Conservation (phyloP, 2,113 vertebrate genomes). For the Cynoglossus semilaevis region DNA sequence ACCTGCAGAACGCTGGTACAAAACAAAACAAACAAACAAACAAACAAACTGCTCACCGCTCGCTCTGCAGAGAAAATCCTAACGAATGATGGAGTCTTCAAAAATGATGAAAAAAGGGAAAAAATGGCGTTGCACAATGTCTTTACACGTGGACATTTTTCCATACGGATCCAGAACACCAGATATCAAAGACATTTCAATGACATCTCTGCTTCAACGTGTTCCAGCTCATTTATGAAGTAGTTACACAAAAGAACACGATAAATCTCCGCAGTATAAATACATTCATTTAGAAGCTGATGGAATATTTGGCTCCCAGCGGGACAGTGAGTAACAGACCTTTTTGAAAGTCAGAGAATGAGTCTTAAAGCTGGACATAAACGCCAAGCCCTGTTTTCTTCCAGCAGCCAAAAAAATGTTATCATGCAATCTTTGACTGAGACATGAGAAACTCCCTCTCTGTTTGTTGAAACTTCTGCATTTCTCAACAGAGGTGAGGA, state of each 20-base stretch:
- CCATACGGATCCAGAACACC: conserved; percentile 10
- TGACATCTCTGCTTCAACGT: not conserved
- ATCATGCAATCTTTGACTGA: conserved; percentile 49
- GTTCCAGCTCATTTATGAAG: conserved; percentile 22
- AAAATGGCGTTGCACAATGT: conserved; percentile 14
- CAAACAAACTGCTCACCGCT: no score
- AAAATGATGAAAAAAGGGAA: no score
- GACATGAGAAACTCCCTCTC: conserved; percentile 51
- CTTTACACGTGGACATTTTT: no score
- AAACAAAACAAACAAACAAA: conserved; percentile 31
- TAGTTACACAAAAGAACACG: conserved; percentile 1
- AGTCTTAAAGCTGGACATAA: conserved; percentile 23
- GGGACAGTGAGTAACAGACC: conserved; percentile 1
- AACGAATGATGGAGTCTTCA: no score
- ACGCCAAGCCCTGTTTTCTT: conserved; percentile 35
- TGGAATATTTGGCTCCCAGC: conserved; percentile 10
- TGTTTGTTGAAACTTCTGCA: conserved; percentile 49
- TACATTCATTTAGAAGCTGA: conserved; percentile 8
- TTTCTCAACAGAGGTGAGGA: conserved; percentile 62
- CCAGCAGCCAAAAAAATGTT: conserved; percentile 60
- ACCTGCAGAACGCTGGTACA: not conserved
- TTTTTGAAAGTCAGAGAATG: conserved; percentile 17
- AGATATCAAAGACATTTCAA: conserved; percentile 14
- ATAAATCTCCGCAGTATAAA: conserved; percentile 5
- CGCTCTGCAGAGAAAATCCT: no score